Conservation (phyloP, 2,888 invertebrate species). For the Tromatobia lineatoria region DNA sequence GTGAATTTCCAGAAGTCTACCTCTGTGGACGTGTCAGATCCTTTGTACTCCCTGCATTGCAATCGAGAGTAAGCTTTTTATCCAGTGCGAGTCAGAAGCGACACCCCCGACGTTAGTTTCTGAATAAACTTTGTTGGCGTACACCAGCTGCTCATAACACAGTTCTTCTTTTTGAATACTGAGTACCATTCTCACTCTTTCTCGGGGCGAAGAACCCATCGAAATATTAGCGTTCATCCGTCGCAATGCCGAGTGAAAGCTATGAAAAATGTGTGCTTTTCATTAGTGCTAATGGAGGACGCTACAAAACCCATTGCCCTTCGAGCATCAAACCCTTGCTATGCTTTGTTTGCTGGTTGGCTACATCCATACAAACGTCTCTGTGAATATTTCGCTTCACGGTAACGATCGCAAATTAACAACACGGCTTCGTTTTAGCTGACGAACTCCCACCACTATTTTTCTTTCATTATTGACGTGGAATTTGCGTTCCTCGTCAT, state of each 20-base stretch:
- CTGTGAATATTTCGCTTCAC: slow-evolving; percentile 19
- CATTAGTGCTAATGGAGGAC: slow-evolving; percentile 76
- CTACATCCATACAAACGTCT: slow-evolving; percentile 19
- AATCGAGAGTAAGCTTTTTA: slow-evolving; percentile 45
- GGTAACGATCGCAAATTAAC: slow-evolving; percentile 31
- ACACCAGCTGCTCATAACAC: slow-evolving; percentile 31
- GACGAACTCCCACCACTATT: not conserved
- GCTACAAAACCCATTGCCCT: slow-evolving; percentile 50
- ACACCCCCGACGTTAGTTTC: not conserved
- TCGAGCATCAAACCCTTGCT: not conserved
- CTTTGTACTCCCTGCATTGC: slow-evolving; percentile 25
- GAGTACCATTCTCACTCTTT: slow-evolving; percentile 29
- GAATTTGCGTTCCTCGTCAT: not conserved
- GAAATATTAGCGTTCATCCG: slow-evolving; percentile 54
- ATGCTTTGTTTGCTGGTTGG: slow-evolving; percentile 8
- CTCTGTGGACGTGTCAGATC: slow-evolving; percentile 16
- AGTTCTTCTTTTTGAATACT: slow-evolving; percentile 22
- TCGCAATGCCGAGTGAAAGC: slow-evolving; percentile 7
- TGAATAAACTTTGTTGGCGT: slow-evolving; percentile 33
- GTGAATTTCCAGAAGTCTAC: slow-evolving; percentile 1
- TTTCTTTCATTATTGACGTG: slow-evolving; percentile 2
- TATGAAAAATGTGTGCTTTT: slow-evolving; percentile 69
- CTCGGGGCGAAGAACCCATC: slow-evolving; percentile 23
- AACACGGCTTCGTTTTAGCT: slow-evolving; percentile 9
- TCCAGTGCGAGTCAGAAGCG: slow-evolving; percentile 29